phyloP scores from a whole-genome alignment of 2,888 invertebrate genomes.

The Antheraea assamensis region DNA sequence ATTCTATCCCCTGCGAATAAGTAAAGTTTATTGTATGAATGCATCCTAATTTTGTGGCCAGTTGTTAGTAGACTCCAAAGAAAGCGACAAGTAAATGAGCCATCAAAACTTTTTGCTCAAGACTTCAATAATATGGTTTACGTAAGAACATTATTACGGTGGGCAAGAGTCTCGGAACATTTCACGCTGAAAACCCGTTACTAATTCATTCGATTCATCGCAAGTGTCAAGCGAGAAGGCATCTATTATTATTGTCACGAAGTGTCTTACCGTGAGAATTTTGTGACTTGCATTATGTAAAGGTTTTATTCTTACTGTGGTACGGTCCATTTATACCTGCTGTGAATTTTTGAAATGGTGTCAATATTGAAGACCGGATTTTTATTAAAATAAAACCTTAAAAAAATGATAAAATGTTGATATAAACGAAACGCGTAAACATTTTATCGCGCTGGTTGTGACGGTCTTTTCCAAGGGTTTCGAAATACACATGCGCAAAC shows the following conservation, averaged over 20 bases:
- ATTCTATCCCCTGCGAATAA: too few species aligned
- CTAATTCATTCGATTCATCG: neutral
- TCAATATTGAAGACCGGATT: too few species aligned
- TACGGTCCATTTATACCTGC: neutral
- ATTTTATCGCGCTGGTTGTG: too few species aligned
- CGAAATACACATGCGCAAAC: too few species aligned
- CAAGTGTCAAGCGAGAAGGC: neutral
- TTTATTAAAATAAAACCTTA: too few species aligned
- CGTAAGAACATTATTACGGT: neutral
- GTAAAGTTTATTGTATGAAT: neutral
- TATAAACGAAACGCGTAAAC: too few species aligned
- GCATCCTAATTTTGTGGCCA: neutral
- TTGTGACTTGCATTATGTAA: slow-evolving; percentile 12
- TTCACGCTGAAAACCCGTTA: neutral
- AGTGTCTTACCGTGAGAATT: neutral
- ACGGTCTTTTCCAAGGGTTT: too few species aligned
- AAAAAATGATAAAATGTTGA: too few species aligned
- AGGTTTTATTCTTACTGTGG: neutral
- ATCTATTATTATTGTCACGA: slow-evolving; percentile 1
- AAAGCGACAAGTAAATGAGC: neutral
- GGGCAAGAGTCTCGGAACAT: neutral
- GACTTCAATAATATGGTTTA: neutral
- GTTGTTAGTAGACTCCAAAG: neutral
- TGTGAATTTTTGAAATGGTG: neutral
- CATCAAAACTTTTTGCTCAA: neutral